Conservation (phyloP, 2,113 vertebrate genomes). For the Calcarius ornatus region DNA sequence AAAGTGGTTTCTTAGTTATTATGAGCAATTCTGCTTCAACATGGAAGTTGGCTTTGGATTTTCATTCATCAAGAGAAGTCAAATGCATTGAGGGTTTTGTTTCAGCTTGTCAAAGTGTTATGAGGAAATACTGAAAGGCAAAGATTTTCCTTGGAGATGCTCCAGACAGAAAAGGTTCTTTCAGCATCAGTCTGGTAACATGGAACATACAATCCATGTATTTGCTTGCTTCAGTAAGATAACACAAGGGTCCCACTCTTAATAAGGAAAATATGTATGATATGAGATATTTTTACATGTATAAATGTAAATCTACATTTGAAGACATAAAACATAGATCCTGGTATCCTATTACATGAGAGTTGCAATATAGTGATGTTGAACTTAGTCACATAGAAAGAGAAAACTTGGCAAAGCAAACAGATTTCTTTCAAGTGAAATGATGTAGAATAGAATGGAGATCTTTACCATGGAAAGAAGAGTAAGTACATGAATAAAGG, state of each 20-base stretch:
- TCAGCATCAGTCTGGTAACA: not conserved
- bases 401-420: not conserved
- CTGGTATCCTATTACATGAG: not conserved
- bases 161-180: not conserved
- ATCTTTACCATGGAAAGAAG: not conserved
- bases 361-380: not conserved
- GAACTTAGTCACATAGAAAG: not conserved
- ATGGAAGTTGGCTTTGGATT: not conserved
- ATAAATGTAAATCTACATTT: not conserved
- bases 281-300: not conserved
- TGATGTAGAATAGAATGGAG: not conserved
- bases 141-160: not conserved
- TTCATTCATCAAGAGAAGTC: not conserved
- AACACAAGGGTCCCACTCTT: not conserved
- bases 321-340: not conserved
- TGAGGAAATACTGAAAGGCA: not conserved
- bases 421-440: not conserved
- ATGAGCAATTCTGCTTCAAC: not conserved
- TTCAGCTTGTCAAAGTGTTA: not conserved
- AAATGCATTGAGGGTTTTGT: not conserved
- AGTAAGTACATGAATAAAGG: fast-evolving
- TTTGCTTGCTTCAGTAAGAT: not conserved
- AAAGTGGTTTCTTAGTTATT: not conserved
- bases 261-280: not conserved
- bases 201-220: not conserved